Evolutionary conservation across 2,888 invertebrate species (phyloP).

Genomic region (Blera fallax): DNA sequence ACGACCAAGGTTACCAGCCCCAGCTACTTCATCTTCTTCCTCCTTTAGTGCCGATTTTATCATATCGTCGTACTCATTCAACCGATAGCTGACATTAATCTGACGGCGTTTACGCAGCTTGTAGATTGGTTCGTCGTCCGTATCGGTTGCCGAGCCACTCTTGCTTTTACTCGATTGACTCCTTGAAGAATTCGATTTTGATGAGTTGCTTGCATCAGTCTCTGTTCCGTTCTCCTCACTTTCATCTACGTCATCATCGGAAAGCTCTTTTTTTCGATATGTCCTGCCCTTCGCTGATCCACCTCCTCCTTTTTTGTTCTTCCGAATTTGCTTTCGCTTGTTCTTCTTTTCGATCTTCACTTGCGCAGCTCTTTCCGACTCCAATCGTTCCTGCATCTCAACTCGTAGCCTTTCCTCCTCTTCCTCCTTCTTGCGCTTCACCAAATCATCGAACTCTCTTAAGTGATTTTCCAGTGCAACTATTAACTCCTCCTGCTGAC

Average conservation of each 20-base stretch:
- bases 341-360: slow-evolving; percentile 74
- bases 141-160: slow-evolving; percentile 76
- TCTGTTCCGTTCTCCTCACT: slow-evolving; percentile 73
- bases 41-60: slow-evolving; percentile 94
- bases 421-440: slow-evolving; percentile 82
- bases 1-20: slow-evolving; percentile 90
- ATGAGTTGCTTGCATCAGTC: slow-evolving; percentile 73
- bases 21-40: slow-evolving; percentile 89
- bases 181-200: slow-evolving; percentile 71
- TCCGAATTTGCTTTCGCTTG: slow-evolving; percentile 65
- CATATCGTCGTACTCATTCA: slow-evolving; percentile 97
- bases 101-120: slow-evolving; percentile 91
- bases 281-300: not conserved
- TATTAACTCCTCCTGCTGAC: slow-evolving; percentile 93
- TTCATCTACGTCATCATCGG: slow-evolving; percentile 51
- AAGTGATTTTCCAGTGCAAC: slow-evolving; percentile 88
- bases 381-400: slow-evolving; percentile 75
- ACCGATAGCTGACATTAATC: slow-evolving; percentile 91
- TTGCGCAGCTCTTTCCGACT: slow-evolving; percentile 80
- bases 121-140: slow-evolving; percentile 90
- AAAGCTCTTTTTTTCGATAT: slow-evolving; percentile 10
- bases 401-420: slow-evolving; percentile 76
- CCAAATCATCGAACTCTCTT: slow-evolving; percentile 88
- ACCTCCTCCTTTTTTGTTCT: slow-evolving; percentile 62
- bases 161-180: slow-evolving; percentile 74